phyloP scores from a whole-genome alignment of 2,113 vertebrate species.

The Stigmatopora argus region DNA sequence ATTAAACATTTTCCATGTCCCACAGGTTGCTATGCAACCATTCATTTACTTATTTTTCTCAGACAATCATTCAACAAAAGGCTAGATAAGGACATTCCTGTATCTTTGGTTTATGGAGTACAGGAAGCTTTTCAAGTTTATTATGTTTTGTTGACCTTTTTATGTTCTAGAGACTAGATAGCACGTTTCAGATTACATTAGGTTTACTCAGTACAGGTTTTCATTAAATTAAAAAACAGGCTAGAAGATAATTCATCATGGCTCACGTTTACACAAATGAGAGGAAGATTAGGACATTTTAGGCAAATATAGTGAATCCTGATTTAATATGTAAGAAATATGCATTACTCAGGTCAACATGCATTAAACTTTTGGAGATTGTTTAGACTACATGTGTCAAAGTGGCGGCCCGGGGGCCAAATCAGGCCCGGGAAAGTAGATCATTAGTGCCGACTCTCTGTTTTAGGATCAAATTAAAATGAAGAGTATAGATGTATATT shows the following conservation, averaged over 20 bases:
- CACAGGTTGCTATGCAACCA: too few species aligned
- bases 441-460: too few species aligned
- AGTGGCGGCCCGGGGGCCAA: too few species aligned
- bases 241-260: not conserved
- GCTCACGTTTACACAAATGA: conserved; percentile 8
- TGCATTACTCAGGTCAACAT: conserved; percentile 2
- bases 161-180: not conserved
- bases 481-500: too few species aligned
- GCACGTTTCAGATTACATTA: not conserved
- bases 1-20: too few species aligned
- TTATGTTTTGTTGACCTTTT: too few species aligned
- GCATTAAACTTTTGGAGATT: not conserved
- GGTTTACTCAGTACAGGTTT: not conserved
- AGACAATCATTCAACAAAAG: not conserved
- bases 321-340: conserved; percentile 7
- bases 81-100: not conserved
- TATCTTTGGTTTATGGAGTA: not conserved
- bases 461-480: too few species aligned
- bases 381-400: too few species aligned
- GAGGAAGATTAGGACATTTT: conserved; percentile 16
- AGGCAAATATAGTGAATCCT: not conserved
- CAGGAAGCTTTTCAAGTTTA: not conserved
- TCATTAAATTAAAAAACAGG: not conserved
- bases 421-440: too few species aligned
- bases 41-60: not conserved